phyloP scores from a whole-genome alignment of 2,888 invertebrate genomes.

The Acheta domesticus region DNA sequence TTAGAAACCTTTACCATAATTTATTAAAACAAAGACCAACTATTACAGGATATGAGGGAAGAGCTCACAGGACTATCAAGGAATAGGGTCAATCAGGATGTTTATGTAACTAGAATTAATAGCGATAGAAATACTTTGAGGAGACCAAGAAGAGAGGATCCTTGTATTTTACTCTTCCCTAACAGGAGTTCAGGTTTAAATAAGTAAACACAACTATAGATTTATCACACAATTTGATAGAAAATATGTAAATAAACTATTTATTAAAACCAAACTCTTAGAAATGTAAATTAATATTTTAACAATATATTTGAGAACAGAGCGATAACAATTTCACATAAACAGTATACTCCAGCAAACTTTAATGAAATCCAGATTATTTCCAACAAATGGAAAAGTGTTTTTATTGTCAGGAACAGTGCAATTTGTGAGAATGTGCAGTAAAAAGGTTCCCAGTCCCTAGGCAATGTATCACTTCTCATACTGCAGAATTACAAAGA shows the following conservation, averaged over 20 bases:
- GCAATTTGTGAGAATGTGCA: slow-evolving; percentile 18
- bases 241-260: slow-evolving; percentile 18
- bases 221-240: not conserved
- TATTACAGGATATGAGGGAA: too few species aligned
- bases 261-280: slow-evolving; percentile 18
- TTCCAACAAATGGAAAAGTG: slow-evolving; percentile 3
- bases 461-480: slow-evolving; percentile 6
- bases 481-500: not conserved
- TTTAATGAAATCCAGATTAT: not conserved
- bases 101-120: too few species aligned
- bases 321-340: slow-evolving; percentile 18
- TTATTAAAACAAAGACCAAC: too few species aligned
- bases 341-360: slow-evolving; percentile 18
- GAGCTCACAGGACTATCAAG: too few species aligned
- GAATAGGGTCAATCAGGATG: too few species aligned
- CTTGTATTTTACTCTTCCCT: too few species aligned
- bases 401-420: not conserved
- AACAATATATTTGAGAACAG: slow-evolving; percentile 18
- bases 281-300: slow-evolving; percentile 12
- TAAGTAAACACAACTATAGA: too few species aligned
- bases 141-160: too few species aligned
- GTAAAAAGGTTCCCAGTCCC: not conserved
- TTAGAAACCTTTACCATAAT: too few species aligned
- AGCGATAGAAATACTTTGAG: too few species aligned
- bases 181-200: too few species aligned